Evolutionary conservation across 1,140 invertebrate species (phyloP).

Genomic region (Panonychus citri): DNA sequence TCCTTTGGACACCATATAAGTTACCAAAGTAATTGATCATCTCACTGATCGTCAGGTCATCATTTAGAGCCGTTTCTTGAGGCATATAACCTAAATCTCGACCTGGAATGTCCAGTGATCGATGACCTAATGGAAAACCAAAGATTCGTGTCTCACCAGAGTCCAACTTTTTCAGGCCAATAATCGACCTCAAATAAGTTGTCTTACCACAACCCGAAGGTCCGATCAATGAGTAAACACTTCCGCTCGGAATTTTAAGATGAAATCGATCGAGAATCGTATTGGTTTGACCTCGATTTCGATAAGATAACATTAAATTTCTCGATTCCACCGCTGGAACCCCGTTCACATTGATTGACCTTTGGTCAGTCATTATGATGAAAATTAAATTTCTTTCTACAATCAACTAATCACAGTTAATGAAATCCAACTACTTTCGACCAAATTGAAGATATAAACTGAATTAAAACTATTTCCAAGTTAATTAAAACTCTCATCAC

Average conservation of each 20-base stretch:
- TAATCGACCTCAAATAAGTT: conserved; percentile 9
- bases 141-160: conserved; percentile 10
- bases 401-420: too few species aligned
- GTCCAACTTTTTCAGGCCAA: conserved; percentile 7
- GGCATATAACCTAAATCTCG: conserved; percentile 26
- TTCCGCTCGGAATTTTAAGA: conserved; percentile 11
- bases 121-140: conserved; percentile 8
- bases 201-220: conserved; percentile 15
- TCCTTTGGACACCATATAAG: conserved; percentile 29
- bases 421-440: too few species aligned
- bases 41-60: conserved; percentile 22
- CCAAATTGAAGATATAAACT: too few species aligned
- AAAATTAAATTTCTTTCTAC: too few species aligned
- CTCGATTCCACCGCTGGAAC: not conserved
- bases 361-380: too few species aligned
- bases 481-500: too few species aligned
- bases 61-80: conserved; percentile 22
- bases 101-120: conserved; percentile 19
- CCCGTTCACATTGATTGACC: too few species aligned
- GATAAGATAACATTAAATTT: not conserved
- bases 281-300: not conserved
- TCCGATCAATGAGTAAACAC: conserved; percentile 11
- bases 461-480: too few species aligned
- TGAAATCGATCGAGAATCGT: conserved; percentile 8
- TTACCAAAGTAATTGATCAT: conserved; percentile 32